Conservation (phyloP, 2,113 vertebrate species). For the Hemiprocne comata region DNA sequence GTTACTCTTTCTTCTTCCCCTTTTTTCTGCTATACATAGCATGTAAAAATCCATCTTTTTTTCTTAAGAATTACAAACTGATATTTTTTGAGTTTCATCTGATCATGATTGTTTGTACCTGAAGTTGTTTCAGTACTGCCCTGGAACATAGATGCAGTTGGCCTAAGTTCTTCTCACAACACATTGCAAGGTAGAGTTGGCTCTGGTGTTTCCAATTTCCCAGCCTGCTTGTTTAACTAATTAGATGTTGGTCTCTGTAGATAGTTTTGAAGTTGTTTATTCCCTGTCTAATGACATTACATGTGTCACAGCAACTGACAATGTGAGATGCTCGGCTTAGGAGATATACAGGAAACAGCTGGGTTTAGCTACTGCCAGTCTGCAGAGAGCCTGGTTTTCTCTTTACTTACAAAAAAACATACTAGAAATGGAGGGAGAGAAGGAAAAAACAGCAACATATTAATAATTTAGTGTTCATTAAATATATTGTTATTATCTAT, state of each 20-base stretch:
- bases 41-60: background rate
- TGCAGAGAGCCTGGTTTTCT: background rate
- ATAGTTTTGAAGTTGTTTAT: constrained; percentile 45
- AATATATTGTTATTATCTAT: background rate
- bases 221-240: constrained; percentile 41
- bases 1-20: background rate
- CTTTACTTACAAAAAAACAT: background rate
- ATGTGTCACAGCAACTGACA: constrained; percentile 18
- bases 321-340: background rate
- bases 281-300: constrained; percentile 24
- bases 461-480: background rate
- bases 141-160: background rate
- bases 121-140: background rate
- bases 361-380: background rate
- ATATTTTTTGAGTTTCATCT: background rate
- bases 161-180: background rate
- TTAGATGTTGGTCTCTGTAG: constrained; percentile 12
- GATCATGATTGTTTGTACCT: background rate
- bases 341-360: background rate
- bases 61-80: background rate
- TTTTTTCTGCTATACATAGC: background rate
- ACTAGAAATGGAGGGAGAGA: background rate
- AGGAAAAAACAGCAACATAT: background rate
- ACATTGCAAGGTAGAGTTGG: background rate
- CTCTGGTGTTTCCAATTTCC: constrained; percentile 32